Percentiles rank a stretch among this genome's conserved stretches.
phyloP scores from a whole-genome alignment of 2,113 vertebrate genomes.

The Zingel zingel region DNA sequence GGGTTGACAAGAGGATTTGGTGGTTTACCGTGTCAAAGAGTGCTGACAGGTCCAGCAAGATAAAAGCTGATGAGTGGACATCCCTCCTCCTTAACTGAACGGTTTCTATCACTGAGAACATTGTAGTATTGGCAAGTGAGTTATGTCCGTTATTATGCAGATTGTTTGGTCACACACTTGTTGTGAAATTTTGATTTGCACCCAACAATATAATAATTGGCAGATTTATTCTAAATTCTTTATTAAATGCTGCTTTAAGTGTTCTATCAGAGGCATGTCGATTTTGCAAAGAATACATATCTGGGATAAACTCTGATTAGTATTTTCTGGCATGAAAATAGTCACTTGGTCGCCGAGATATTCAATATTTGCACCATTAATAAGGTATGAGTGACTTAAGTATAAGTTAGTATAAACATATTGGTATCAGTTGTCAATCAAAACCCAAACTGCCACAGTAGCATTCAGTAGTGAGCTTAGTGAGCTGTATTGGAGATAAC shows the following conservation, averaged over 20 bases:
- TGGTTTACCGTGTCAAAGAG: neutral
- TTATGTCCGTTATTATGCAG: neutral
- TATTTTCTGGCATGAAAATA: neutral
- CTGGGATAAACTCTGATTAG: neutral
- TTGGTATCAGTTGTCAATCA: constrained; percentile 8
- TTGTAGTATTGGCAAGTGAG: neutral
- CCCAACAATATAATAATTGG: neutral
- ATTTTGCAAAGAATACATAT: neutral
- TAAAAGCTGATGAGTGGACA: neutral
- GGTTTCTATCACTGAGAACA: neutral
- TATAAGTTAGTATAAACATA: neutral
- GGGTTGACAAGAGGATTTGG: neutral
- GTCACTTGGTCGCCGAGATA: neutral
- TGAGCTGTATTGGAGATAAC: constrained; percentile 8
- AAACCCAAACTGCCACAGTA: neutral
- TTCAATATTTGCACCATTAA: neutral
- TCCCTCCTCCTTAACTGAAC: neutral
- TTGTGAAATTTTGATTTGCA: neutral
- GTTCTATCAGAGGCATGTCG: neutral
- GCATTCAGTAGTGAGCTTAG: neutral
- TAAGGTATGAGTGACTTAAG: neutral
- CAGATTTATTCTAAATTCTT: neutral
- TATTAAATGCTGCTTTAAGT: neutral
- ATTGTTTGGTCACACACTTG: neutral
- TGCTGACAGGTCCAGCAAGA: neutral